A percentile compares a stretch with the other conserved stretches of the same genome.
phyloP scores from a whole-genome alignment of 1,140 invertebrate genomes.

The Reticulitermes speratus region DNA sequence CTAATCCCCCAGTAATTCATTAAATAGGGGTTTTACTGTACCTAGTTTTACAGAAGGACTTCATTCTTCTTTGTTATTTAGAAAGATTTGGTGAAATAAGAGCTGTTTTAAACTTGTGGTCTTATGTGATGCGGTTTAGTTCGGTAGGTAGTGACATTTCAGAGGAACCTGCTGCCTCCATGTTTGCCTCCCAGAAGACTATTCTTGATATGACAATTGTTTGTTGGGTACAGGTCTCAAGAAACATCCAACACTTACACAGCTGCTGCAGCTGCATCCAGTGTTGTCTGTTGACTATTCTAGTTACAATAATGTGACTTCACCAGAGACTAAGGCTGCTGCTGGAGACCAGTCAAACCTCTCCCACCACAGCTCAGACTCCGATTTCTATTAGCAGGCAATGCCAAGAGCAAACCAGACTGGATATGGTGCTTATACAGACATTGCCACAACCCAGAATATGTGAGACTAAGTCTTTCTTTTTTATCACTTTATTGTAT shows the following conservation, averaged over 20 bases:
- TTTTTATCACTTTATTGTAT: neutral
- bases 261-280: constrained; percentile 2
- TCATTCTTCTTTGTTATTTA: too few species aligned
- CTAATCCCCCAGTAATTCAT: too few species aligned
- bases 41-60: too few species aligned
- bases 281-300: neutral
- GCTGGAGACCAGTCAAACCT: neutral
- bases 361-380: constrained; percentile 7
- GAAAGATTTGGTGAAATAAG: too few species aligned
- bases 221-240: neutral
- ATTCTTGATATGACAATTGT: too few species aligned
- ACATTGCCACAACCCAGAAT: neutral
- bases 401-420: too few species aligned
- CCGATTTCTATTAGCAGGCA: neutral
- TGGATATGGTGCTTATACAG: neutral
- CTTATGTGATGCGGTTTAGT: too few species aligned
- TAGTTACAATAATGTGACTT: neutral
- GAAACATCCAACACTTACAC: neutral
- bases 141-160: too few species aligned
- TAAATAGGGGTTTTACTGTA: too few species aligned
- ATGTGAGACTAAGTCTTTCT: neutral
- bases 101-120: too few species aligned
- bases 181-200: too few species aligned
- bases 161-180: too few species aligned
- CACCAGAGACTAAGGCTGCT: constrained; percentile 4